phyloP scores from a whole-genome alignment of 1,140 invertebrate genomes.

The Spodoptera litura region DNA sequence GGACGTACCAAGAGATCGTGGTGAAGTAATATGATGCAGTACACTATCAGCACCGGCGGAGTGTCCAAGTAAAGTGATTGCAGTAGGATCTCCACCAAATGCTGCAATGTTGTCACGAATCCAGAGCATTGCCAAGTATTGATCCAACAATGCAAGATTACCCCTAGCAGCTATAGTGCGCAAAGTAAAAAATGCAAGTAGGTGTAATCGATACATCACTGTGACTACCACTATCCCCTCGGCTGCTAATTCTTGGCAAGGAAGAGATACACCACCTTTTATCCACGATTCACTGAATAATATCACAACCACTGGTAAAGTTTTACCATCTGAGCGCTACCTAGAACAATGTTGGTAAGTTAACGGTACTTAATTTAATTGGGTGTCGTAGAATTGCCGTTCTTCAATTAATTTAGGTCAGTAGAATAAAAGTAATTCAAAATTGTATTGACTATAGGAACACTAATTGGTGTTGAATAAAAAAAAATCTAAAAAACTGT shows the following conservation, averaged over 20 bases:
- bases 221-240: conserved; percentile 89
- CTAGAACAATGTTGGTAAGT: conserved; percentile 66
- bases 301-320: conserved; percentile 87
- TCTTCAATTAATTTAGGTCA: too few relatives aligned
- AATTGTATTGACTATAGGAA: too few relatives aligned
- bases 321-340: conserved; percentile 86
- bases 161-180: conserved; percentile 86
- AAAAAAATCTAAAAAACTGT: too few relatives aligned
- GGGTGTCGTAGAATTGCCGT: too few relatives aligned
- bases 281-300: conserved; percentile 87
- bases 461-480: too few relatives aligned
- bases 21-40: conserved; percentile 87
- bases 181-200: conserved; percentile 91
- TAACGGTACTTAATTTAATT: neutral
- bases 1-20: conserved; percentile 86
- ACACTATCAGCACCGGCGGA: conserved; percentile 88
- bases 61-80: conserved; percentile 91
- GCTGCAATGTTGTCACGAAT: conserved; percentile 89
- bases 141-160: conserved; percentile 91
- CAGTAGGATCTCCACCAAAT: conserved; percentile 90
- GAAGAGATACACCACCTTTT: conserved; percentile 71
- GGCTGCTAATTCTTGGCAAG: conserved; percentile 89
- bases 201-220: conserved; percentile 88
- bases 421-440: too few relatives aligned
- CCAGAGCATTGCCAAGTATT: conserved; percentile 91